Base-by-base conservation (phyloP, 2,113 vertebrate genomes). In the Danionella cerebrum region DNA sequence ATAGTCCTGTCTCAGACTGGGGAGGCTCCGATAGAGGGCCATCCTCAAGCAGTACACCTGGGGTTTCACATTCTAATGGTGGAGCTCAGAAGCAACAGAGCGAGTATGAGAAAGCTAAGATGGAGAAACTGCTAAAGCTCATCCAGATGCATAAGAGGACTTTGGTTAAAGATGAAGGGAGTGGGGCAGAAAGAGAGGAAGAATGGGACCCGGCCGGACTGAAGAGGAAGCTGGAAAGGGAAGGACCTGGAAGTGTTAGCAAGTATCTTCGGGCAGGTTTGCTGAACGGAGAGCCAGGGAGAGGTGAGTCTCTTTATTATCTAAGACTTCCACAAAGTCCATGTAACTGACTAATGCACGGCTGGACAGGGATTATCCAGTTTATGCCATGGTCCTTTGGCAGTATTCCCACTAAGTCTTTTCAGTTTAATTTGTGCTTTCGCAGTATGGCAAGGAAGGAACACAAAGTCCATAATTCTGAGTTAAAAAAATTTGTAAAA, bases 61-160 rank as follows among this genome's bases (percentile, higher is more conserved):
- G 74, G 10, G 1, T 57, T 54, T 65, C 81, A 1, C 83, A 86
- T 50, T 82, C 87, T 6, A 89, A 89, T 1, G 87, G 87, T 13
- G 76, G 80, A 2, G 63, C 71, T 9, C 82, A 79, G 69, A 81
- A 63, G 67, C 29, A 78, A 64, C 85, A 84, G 45, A 74, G 76
- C 54, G 86, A 86, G 70, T 87, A 87, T 54, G 86, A 97, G 69
- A 85, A 85, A 9, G 92, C 94, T 41, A 91, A 83, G 80, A 82
- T 98, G 80, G 90, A 90, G 76, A 84, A 92, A 48, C 82, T 98
- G 67, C 92, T 98, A 63, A 86, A 92, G 74, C 86, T 98, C 74
- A 97, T 98, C 79, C 92, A 97, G 36, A 87, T 88, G 33, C 93
- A 85, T 65, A 98, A 97, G 75, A 93, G 94, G 74, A 86, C 84